These are phyloP conservation scores for Xestobium rufovillosum DNA, from an alignment of 2,888 invertebrate genomes.

Conservation along the genomic window DNA sequence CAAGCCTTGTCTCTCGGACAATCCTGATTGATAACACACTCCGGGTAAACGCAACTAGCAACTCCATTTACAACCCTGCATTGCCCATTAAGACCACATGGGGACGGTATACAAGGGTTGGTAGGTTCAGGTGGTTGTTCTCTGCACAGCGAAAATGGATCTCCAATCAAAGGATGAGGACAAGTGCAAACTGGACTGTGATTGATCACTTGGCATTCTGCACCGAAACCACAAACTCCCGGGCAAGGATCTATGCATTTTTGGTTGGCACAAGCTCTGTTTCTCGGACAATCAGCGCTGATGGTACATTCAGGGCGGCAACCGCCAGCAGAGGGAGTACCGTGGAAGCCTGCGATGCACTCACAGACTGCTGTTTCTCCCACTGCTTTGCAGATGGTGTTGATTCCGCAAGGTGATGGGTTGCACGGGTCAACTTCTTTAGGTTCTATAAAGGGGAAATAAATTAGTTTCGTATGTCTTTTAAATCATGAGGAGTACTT, in stretches of 20 bases:
- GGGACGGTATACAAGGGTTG: constrained; percentile 79
- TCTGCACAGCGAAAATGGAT: constrained; percentile 69
- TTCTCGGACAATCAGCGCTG: constrained; percentile 69
- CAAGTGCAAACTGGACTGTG: constrained; percentile 84
- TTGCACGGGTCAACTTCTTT: constrained; percentile 43
- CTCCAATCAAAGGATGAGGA: constrained; percentile 62
- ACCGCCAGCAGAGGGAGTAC: constrained; percentile 60
- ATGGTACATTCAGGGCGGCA: constrained; percentile 79
- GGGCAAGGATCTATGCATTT: constrained; percentile 76
- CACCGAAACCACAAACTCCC: constrained; percentile 70
- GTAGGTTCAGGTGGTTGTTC: constrained; percentile 40
- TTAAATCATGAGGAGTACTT: constrained; percentile 21
- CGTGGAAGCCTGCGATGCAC: constrained; percentile 67
- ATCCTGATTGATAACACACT: constrained; percentile 83
- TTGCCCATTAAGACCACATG: constrained; percentile 75
- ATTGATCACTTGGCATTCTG: constrained; percentile 71
- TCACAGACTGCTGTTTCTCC: constrained; percentile 59
- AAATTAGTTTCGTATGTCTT: background rate
- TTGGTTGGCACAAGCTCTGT: constrained; percentile 68
- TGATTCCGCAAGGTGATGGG: constrained; percentile 67
- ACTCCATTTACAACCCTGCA: constrained; percentile 64
- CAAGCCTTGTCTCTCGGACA: constrained; percentile 75
- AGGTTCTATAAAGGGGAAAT: constrained; percentile 28
- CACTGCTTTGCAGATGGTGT: constrained; percentile 58
- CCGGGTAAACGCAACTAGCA: constrained; percentile 74